Evolutionary conservation across 2,888 invertebrate genomes (phyloP).

Genomic region (Drosophila barbarae): DNA sequence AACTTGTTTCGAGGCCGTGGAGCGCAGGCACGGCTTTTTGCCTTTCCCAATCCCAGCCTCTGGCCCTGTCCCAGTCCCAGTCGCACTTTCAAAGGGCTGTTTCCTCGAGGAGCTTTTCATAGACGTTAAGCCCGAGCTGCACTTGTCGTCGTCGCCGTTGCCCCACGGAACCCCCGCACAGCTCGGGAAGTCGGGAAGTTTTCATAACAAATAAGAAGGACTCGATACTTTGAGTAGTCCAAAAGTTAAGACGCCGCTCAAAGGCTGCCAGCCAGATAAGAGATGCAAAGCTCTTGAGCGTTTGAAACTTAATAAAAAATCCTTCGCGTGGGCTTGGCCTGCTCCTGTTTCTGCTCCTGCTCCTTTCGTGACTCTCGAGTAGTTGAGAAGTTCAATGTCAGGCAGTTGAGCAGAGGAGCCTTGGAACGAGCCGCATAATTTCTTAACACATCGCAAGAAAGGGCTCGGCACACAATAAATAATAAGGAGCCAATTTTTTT

Average conservation of each 20-base stretch:
- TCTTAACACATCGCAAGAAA: conserved; percentile 52
- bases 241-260: conserved; percentile 57
- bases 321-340: neutral
- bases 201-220: conserved; percentile 64
- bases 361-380: conserved; percentile 6
- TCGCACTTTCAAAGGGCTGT: conserved; percentile 40
- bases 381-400: conserved; percentile 57
- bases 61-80: conserved; percentile 4
- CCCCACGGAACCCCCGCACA: neutral
- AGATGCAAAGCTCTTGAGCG: conserved; percentile 54
- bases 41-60: conserved; percentile 15
- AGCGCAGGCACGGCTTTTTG: conserved; percentile 36
- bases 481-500: conserved; percentile 14
- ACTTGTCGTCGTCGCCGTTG: conserved; percentile 31
- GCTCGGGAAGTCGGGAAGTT: conserved; percentile 47
- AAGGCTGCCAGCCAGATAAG: conserved; percentile 54
- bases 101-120: conserved; percentile 61
- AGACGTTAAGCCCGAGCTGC: conserved; percentile 47
- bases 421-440: conserved; percentile 36
- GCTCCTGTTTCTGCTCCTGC: neutral
- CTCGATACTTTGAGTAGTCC: conserved; percentile 64
- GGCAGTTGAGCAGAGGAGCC: conserved; percentile 6
- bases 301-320: conserved; percentile 45
- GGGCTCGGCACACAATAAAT: conserved; percentile 35
- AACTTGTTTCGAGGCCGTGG: conserved; percentile 28